These are phyloP conservation scores for Macrobrachium rosenbergii DNA, from an alignment of 1,140 invertebrate genomes.

Conservation along the genomic window DNA sequence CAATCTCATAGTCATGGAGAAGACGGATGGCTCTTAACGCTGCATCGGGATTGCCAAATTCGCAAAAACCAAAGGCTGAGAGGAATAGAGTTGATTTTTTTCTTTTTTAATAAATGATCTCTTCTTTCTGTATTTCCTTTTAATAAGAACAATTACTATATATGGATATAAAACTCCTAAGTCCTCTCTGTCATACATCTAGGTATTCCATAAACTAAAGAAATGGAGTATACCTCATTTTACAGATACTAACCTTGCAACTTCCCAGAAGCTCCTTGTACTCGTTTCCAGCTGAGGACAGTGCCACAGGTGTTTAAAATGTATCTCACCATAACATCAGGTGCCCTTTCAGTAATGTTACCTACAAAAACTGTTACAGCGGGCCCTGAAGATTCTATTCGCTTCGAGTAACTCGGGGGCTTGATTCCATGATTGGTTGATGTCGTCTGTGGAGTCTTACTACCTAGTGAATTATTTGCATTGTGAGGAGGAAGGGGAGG, in stretches of 20 bases:
- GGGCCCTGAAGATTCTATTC: slow-evolving; percentile 77
- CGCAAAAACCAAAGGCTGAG: slow-evolving; percentile 97
- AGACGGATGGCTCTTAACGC: slow-evolving; percentile 93
- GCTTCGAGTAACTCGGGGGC: slow-evolving; percentile 61
- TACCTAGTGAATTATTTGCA: slow-evolving; percentile 30
- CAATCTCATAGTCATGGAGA: slow-evolving; percentile 93
- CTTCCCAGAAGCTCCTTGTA: slow-evolving; percentile 83
- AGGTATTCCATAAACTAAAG: not conserved
- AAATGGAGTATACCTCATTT: not conserved
- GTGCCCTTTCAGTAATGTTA: slow-evolving; percentile 96
- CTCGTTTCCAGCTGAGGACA: slow-evolving; percentile 96
- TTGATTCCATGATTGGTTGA: slow-evolving; percentile 55
- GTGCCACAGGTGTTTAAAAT: slow-evolving; percentile 92
- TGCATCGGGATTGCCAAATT: slow-evolving; percentile 94
- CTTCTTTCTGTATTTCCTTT: not conserved
- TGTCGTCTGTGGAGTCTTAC: slow-evolving; percentile 30
- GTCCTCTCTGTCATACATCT: no score
- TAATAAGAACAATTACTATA: slow-evolving; percentile 25
- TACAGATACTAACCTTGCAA: slow-evolving; percentile 72
- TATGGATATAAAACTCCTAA: not conserved
- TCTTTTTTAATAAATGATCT: not conserved
- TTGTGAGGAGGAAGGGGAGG: slow-evolving; percentile 23
- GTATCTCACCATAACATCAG: slow-evolving; percentile 94
- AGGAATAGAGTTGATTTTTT: slow-evolving; percentile 1
- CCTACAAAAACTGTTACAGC: slow-evolving; percentile 98